Evolutionary conservation across 2,888 invertebrate genomes (phyloP), one percentile per base, ranked within the genome.

Genomic region (Gibbula magus): DNA sequence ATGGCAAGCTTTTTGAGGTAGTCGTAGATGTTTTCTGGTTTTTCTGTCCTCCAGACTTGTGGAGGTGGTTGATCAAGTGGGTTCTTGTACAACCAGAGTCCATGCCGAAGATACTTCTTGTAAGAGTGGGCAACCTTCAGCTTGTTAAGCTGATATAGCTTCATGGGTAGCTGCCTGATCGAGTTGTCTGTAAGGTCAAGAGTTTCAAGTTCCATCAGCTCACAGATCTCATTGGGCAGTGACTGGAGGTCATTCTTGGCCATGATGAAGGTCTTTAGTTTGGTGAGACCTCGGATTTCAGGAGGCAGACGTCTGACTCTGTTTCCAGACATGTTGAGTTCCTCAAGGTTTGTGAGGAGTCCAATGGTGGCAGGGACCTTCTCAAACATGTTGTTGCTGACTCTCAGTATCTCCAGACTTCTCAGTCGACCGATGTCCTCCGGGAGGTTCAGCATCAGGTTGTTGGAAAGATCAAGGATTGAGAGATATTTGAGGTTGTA

Each of bases 61-160:
- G 89, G 89, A 39, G 92, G 93, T 16, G 92, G 92, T 56, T 87
- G 87, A 35, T 84, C 89, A 39, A 93, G 84, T 10, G 92, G 92
- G 79, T 93, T 93, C 77, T 89, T 89, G 84, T 92, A 90, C 70
- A 93, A 84, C 92, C 93, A 93, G 73, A 93, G 85, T 3, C 93
- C 93, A 83, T 86, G 78, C 80, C 91, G 91, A 20, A 86, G 83
- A 22, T 91, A 85, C 56, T 91, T 90, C 52, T 86, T 83, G 83
- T 89, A 93, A 10, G 87, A 86, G 81, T 93, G 93, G 7, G 92
- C 92, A 39, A 83, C 85, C 35, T 84, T 88, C 5, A 92, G 81
- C 10, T 87, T 88, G 53, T 85, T 86, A 79, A 92, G 85, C 56
- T 88, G 86, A 81, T 90, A 89, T 84, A 93, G 83, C 75, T 87